A percentile compares a stretch with the other conserved stretches of the same genome.
These are phyloP conservation scores for Colostygia pectinataria DNA, from an alignment of 2,888 invertebrate genomes.

Conservation along the genomic window DNA sequence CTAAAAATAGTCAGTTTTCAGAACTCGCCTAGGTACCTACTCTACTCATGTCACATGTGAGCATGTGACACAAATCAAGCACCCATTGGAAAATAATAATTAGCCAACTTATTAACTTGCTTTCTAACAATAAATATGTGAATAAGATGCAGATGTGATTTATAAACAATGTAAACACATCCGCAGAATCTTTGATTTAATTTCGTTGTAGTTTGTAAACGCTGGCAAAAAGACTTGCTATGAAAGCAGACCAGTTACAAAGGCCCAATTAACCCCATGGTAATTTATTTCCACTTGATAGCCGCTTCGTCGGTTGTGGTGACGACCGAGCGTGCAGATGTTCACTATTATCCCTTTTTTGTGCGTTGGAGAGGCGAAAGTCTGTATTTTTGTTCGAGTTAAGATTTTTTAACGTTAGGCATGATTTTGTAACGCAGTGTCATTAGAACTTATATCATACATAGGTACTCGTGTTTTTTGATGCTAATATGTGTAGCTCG, in stretches of 20 bases:
- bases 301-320: conserved; percentile 19
- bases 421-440: conserved; percentile 9
- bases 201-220: conserved; percentile 1
- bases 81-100: too few species aligned
- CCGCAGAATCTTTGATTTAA: neutral
- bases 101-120: too few species aligned
- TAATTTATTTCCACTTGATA: conserved; percentile 53
- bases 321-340: conserved; percentile 56
- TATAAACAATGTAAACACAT: too few species aligned
- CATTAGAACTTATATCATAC: too few species aligned
- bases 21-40: too few species aligned
- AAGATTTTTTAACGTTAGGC: neutral
- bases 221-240: conserved; percentile 6
- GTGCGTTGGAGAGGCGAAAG: conserved; percentile 21
- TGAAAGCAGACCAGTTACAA: conserved; percentile 20
- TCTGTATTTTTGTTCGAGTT: conserved; percentile 10
- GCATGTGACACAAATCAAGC: too few species aligned
- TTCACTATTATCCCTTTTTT: conserved; percentile 63
- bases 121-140: too few species aligned
- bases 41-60: too few species aligned
- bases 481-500: too few species aligned
- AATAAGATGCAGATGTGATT: too few species aligned
- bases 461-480: too few species aligned
- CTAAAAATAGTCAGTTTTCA: too few species aligned
- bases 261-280: conserved; percentile 43